Percentiles rank a stretch among this genome's conserved stretches.
These are phyloP conservation scores for Hydropotes inermis DNA, from an alignment of 2,113 vertebrate species.

Conservation along the genomic window DNA sequence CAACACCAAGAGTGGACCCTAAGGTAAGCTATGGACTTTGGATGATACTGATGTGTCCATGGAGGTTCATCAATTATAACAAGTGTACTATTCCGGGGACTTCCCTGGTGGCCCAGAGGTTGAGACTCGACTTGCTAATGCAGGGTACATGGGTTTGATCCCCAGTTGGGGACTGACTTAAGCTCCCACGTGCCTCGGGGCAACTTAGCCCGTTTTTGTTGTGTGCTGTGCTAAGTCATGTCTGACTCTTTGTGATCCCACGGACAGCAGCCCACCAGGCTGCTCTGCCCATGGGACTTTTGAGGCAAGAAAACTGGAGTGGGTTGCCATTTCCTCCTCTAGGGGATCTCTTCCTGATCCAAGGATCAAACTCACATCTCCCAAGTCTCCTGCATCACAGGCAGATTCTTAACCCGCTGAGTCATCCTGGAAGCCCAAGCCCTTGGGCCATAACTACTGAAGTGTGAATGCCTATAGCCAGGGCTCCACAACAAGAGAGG, in stretches of 20 bases:
- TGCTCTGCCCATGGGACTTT: not conserved
- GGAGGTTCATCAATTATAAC: not conserved
- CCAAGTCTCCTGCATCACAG: not conserved
- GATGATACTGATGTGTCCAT: not conserved
- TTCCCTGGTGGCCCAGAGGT: not conserved
- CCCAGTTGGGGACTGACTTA: not conserved
- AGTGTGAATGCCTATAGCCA: not conserved
- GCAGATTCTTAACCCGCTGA: not conserved
- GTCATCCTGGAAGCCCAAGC: not conserved
- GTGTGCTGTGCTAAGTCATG: not conserved
- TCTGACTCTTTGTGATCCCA: not conserved
- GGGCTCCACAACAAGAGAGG: not conserved
- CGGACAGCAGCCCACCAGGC: not conserved
- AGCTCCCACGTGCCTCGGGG: accelerated
- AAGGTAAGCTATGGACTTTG: not conserved
- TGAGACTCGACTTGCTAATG: not conserved
- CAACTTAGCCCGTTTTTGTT: not conserved
- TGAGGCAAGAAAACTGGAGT: not conserved
- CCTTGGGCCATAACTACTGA: not conserved
- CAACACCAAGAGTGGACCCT: not conserved
- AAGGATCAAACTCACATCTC: not conserved
- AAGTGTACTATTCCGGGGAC: not conserved
- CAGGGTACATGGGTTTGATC: not conserved
- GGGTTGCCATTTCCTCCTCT: not conserved
- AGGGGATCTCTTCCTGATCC: not conserved